Evolutionary conservation across 2,888 invertebrate species (phyloP).

Genomic region (Drosophila lacicola): DNA sequence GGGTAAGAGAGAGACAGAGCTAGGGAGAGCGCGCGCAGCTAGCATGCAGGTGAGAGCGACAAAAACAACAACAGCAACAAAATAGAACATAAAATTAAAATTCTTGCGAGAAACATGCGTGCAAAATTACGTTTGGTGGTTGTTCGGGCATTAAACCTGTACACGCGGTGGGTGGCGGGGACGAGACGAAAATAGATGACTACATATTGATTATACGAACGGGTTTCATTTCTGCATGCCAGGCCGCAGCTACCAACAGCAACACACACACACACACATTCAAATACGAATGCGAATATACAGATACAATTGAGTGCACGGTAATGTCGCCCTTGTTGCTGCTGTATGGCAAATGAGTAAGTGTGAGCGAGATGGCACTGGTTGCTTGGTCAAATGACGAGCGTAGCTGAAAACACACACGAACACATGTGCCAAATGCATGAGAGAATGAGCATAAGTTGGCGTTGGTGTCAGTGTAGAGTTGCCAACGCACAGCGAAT

Average conservation of each 20-base stretch:
- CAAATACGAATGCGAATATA: conserved; percentile 20
- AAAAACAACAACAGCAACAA: conserved; percentile 15
- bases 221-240: conserved; percentile 63
- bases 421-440: conserved; percentile 18
- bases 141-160: conserved; percentile 60
- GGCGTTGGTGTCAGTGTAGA: conserved; percentile 25
- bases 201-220: conserved; percentile 78
- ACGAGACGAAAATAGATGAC: conserved; percentile 63
- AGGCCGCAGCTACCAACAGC: conserved; percentile 43
- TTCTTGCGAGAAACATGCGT: conserved; percentile 57
- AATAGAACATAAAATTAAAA: conserved; percentile 31
- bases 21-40: conserved; percentile 51
- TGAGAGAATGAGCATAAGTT: conserved; percentile 30
- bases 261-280: conserved; percentile 19
- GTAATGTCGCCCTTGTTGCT: conserved; percentile 41
- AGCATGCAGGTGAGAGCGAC: conserved; percentile 28
- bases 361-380: conserved; percentile 39
- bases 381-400: conserved; percentile 43
- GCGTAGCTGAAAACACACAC: conserved; percentile 28
- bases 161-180: conserved; percentile 13
- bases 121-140: conserved; percentile 55
- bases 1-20: conserved; percentile 16
- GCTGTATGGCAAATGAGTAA: not conserved
- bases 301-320: conserved; percentile 31
- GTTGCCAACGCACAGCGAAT: conserved; percentile 40